Percentiles rank a stretch among this genome's conserved stretches.
These are phyloP conservation scores for Formica selysi DNA, from an alignment of 1,140 invertebrate species.

Conservation along the genomic window DNA sequence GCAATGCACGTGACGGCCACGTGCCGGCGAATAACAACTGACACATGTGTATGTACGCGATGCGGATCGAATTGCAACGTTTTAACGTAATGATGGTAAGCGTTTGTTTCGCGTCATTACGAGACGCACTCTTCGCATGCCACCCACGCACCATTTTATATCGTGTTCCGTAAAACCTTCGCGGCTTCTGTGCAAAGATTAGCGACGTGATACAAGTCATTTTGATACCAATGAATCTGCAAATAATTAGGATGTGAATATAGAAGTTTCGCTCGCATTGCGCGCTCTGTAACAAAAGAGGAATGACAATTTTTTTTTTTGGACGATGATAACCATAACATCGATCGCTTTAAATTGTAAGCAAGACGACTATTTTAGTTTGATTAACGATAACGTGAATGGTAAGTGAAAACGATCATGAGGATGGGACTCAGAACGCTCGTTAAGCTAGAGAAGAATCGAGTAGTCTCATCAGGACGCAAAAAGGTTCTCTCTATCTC, in stretches of 20 bases:
- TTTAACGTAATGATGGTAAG: slow-evolving; percentile 36
- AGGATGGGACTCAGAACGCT: neutral
- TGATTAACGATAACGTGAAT: slow-evolving; percentile 47
- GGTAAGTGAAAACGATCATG: slow-evolving; percentile 32
- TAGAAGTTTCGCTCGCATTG: neutral
- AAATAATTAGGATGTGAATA: no score
- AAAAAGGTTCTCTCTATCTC: slow-evolving; percentile 23
- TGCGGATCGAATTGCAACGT: slow-evolving; percentile 45
- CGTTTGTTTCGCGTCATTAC: neutral
- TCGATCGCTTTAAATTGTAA: neutral
- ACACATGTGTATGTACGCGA: slow-evolving; percentile 42
- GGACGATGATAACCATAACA: neutral
- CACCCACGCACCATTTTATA: slow-evolving; percentile 1
- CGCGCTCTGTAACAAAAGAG: neutral
- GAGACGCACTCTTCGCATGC: neutral
- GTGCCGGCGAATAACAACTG: slow-evolving; percentile 32
- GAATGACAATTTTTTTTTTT: neutral
- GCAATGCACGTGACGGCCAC: slow-evolving; percentile 28
- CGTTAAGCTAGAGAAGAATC: neutral
- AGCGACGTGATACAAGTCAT: neutral
- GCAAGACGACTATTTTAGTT: neutral
- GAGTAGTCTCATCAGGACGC: slow-evolving; percentile 17
- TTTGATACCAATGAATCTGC: neutral
- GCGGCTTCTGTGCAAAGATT: neutral
- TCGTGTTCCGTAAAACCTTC: neutral